phyloP scores from a whole-genome alignment of 2,888 invertebrate genomes.

The Mesopsocus fuscifrons region DNA sequence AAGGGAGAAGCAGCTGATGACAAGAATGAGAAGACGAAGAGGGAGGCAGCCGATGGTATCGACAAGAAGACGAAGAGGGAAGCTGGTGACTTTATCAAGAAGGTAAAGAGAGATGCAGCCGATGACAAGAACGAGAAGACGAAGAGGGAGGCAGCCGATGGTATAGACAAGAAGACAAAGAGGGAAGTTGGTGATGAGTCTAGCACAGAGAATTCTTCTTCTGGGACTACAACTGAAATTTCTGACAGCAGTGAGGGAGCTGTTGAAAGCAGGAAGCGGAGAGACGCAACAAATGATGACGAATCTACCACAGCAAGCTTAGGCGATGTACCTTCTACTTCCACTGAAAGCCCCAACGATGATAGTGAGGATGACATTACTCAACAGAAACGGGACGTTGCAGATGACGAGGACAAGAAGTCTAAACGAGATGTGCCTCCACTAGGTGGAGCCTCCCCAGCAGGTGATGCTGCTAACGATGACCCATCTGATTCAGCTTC shows the following conservation, averaged over 20 bases:
- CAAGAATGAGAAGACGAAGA: neutral
- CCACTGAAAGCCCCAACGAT: too few relatives aligned
- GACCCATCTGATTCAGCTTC: too few relatives aligned
- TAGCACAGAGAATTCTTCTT: too few relatives aligned
- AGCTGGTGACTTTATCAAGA: neutral
- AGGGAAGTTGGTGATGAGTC: too few relatives aligned
- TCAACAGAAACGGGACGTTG: neutral
- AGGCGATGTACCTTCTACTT: too few relatives aligned
- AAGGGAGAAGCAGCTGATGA: neutral
- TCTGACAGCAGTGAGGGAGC: neutral
- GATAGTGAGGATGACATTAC: too few relatives aligned
- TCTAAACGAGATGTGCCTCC: neutral
- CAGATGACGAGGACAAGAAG: neutral
- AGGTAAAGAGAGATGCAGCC: neutral
- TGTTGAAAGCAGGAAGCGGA: too few relatives aligned
- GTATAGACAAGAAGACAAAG: neutral
- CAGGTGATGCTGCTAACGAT: neutral
- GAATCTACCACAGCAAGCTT: too few relatives aligned
- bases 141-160: neutral
- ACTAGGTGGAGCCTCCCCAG: neutral
- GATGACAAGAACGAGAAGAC: neutral
- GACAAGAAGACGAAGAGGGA: neutral
- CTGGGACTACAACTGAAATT: too few relatives aligned
- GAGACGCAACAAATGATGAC: too few relatives aligned
- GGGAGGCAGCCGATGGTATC: neutral